These are phyloP conservation scores for Atractosteus spatula DNA, from an alignment of 2,113 vertebrate species.

Conservation along the genomic window DNA sequence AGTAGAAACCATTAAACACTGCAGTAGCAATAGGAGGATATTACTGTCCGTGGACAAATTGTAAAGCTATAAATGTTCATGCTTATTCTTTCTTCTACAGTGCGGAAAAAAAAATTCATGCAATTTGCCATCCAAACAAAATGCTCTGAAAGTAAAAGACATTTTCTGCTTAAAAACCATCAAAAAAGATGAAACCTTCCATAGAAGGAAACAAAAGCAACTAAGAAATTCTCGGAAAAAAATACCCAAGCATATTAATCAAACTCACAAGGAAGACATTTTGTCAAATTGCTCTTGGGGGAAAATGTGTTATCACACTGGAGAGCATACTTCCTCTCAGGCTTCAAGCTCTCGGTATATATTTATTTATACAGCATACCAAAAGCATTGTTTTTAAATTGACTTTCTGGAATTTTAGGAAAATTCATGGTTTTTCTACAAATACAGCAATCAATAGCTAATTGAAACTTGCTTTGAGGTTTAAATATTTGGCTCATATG, in stretches of 20 bases:
- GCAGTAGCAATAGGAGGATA: too few relatives aligned
- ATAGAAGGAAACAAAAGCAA: constrained; percentile 28
- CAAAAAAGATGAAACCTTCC: background rate
- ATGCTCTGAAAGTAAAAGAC: too few relatives aligned
- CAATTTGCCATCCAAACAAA: too few relatives aligned
- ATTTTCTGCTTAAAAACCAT: too few relatives aligned
- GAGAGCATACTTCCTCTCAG: constrained; percentile 14
- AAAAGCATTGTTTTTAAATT: constrained; percentile 11
- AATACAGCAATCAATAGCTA: background rate
- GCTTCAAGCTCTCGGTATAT: constrained; percentile 3
- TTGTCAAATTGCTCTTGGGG: constrained; percentile 34
- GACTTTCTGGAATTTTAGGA: background rate
- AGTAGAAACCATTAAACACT: too few relatives aligned
- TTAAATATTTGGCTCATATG: too few relatives aligned
- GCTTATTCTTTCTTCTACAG: too few relatives aligned
- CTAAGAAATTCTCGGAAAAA: constrained; percentile 22
- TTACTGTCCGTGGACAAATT: too few relatives aligned
- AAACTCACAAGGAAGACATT: constrained; percentile 34
- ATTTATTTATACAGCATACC: constrained; percentile 32
- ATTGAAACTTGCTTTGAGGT: too few relatives aligned
- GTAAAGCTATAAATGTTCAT: too few relatives aligned
- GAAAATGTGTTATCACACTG: constrained; percentile 23
- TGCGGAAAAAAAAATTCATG: too few relatives aligned
- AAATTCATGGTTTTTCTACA: constrained; percentile 2
- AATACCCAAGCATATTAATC: constrained; percentile 41